Base-by-base conservation (phyloP, 2,888 invertebrate genomes). In the Volucella bombylans region DNA sequence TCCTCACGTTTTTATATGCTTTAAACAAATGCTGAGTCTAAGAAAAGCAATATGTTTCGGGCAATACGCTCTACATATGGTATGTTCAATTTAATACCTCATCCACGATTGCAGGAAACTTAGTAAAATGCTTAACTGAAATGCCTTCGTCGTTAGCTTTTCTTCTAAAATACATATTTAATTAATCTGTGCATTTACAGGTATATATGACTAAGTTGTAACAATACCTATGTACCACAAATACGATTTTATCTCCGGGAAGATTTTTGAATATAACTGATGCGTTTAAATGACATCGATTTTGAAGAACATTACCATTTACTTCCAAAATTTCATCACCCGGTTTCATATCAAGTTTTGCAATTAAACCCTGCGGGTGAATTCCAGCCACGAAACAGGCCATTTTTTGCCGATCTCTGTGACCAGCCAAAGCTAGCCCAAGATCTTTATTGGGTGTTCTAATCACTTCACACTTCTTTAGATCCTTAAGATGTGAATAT, bases 251-350 rank as follows among this genome's bases (percentile, higher is more conserved):
- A 15, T 95, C 95, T 57, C 96, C 96, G 10, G 96, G 95, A 86
- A 98, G 93, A 64, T 96, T 96, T 92, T 98, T 98, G 92, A 99
- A 99, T 90, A 98, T 96, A 31, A 97, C 97, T 0, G 99, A 97
- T 18, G 98, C 99, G 92, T 99, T 98, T 87, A 99, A 94, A 92
- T 99, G 99, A 92, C 98, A 98, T 89, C 98, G 94, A 79, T 98
- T 98, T 91, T 97, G 96, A 62, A 99, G 93, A 14, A 98, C 97
- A 82, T 96, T 95, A 10, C 98, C 99, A 92, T 99, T 99, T 88
- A 97, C 97, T 95, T 98, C 98, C 47, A 98, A 93, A 87, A 99
- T 95, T 92, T 99, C 98, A 91, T 99, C 99, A 1, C 98, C 99
- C 15, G 98, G 95, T 90, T 95, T 94, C 45, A 99, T 94, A 8